Base-by-base conservation (phyloP, 2,888 invertebrate genomes). In the Ophioninae sp. region DNA sequence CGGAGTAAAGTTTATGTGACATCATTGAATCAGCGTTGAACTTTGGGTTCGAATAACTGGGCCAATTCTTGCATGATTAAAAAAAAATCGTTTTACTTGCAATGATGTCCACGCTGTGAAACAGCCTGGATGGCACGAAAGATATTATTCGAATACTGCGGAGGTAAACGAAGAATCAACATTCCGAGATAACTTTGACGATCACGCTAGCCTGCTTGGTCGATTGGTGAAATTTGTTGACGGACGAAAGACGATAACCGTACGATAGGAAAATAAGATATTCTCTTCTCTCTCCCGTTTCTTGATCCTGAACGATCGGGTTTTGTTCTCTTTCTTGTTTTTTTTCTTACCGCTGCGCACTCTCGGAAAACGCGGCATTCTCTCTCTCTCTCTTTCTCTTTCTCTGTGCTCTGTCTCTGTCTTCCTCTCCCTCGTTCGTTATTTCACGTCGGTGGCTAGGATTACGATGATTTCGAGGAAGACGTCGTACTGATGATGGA, bases 391-490 rank as follows among this genome's bases (percentile, higher is more conserved):
- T 56, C 17, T n/a, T n/a, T 70, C 37, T 21, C 17, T 70, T 50
- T 37, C 37, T 30, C 13, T 37, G 30, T 7, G 10, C 30, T 64
- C 6, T n/a, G 10, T 30, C 23, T 64, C 17, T 20, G 7, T n/a
- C 20, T 73, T 61, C 39, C 39, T 76, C 17, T 17, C 37, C 37
- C 13, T 21, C 59, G 37, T 37, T 17, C 21, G 20, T 8, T 73
- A 13, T 83, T 83, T 68, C 39, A 70, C 73, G 61, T 80, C 76
- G 81, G 84, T 86, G 83, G 86, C 86, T 91, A 92, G 93, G 93
- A 92, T 87, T 89, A 87, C 87, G 91, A 92, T 89, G 92, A 92
- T 89, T 90, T 90, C 87, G 91, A 91, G 88, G 92, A 92, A 79
- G 91, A 92, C 84, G 88, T 88, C 77, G 87, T 89, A 89, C 91